Conservation (phyloP, 2,888 invertebrate genomes). For the Troides helena region DNA sequence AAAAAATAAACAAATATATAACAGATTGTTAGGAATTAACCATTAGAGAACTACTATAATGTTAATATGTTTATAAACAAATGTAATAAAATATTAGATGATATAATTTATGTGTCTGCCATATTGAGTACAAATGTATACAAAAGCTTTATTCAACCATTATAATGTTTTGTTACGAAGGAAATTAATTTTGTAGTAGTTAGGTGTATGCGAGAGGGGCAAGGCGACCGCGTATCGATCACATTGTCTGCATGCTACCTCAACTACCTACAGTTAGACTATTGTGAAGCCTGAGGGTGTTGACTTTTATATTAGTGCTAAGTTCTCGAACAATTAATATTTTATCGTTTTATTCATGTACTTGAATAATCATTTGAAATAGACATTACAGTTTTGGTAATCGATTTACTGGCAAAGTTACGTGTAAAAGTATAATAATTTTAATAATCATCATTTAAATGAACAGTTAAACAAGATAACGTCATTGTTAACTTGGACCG, state of each 20-base stretch:
- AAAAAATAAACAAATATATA: background rate
- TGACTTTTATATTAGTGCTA: background rate
- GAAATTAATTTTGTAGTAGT: background rate
- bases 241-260: background rate
- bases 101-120: background rate
- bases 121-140: background rate
- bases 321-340: background rate
- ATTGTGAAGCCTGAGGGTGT: background rate
- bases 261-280: conserved; percentile 1
- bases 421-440: too few species aligned
- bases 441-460: too few species aligned
- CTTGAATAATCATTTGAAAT: background rate
- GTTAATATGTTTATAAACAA: background rate
- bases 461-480: too few species aligned
- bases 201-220: background rate
- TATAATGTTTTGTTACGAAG: background rate
- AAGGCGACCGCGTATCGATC: background rate
- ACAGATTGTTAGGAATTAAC: background rate
- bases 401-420: too few species aligned
- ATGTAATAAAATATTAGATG: background rate
- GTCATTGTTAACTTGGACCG: too few species aligned
- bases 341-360: background rate
- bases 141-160: background rate
- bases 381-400: background rate
- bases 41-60: too few species aligned